phyloP scores from a whole-genome alignment of 2,113 vertebrate genomes.

The Corvus hawaiiensis region DNA sequence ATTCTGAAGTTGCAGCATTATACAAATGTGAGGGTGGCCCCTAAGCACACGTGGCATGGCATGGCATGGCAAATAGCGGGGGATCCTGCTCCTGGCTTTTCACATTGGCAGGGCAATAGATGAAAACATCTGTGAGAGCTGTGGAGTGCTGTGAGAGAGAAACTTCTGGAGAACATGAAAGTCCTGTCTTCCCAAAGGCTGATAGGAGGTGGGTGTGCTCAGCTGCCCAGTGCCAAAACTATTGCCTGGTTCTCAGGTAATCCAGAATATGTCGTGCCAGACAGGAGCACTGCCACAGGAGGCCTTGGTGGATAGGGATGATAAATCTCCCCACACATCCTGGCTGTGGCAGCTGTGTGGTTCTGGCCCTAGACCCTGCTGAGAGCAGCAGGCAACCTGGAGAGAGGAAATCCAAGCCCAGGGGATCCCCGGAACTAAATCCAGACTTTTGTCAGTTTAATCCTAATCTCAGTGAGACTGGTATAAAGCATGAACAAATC shows the following conservation, averaged over 20 bases:
- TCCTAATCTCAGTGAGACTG: neutral
- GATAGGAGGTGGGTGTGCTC: neutral
- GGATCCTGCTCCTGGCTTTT: neutral
- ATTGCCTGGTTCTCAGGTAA: neutral
- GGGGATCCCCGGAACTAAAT: neutral
- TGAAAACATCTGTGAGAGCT: neutral
- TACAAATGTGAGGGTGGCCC: neutral
- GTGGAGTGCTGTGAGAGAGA: neutral
- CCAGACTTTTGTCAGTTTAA: neutral
- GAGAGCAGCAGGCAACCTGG: neutral
- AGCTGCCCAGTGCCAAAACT: neutral
- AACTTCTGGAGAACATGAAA: neutral
- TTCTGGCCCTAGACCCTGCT: neutral
- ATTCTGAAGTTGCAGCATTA: neutral
- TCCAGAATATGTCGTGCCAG: neutral
- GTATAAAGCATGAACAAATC: neutral
- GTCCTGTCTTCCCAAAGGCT: neutral
- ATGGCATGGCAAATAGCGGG: neutral
- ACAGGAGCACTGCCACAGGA: neutral
- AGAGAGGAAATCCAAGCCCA: neutral
- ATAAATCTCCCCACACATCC: neutral
- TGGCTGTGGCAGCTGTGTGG: neutral
- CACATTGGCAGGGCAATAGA: fast-evolving
- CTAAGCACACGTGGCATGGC: neutral
- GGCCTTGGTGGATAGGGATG: neutral